Evolutionary conservation across 35 echinoderm and acorn worm genomes (phyloP).

Genomic region (Ptychodera flava): DNA sequence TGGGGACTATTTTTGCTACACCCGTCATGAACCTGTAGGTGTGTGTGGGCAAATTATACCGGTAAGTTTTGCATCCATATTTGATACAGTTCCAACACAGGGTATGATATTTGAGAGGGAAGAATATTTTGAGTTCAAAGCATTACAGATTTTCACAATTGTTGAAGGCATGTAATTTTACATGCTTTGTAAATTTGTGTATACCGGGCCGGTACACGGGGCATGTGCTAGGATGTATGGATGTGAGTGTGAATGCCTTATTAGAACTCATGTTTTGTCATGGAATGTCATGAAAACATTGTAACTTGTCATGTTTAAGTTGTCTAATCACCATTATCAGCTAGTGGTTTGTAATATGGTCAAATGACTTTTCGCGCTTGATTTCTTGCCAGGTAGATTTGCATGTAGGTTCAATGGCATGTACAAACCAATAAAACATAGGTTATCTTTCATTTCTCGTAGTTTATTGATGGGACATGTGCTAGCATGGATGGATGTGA

Average conservation of each 20-base stretch:
- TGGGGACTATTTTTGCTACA: conserved; percentile 73
- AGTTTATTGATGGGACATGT: too few relatives aligned
- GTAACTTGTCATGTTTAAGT: too few relatives aligned
- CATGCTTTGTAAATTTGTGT: neutral
- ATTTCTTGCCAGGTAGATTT: too few relatives aligned
- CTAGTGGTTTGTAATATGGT: too few relatives aligned
- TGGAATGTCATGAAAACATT: too few relatives aligned
- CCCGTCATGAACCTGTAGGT: conserved; percentile 85
- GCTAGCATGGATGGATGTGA: too few relatives aligned
- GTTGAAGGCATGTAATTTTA: neutral
- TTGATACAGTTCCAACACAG: neutral
- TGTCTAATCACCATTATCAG: too few relatives aligned
- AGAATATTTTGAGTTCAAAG: neutral
- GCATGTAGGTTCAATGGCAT: too few relatives aligned
- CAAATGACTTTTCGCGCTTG: too few relatives aligned
- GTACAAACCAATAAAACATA: too few relatives aligned
- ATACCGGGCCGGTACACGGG: neutral
- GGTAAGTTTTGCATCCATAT: conserved; percentile 38
- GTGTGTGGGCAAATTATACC: conserved; percentile 89
- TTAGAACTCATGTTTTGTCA: too few relatives aligned
- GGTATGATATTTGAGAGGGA: neutral
- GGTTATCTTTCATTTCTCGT: too few relatives aligned
- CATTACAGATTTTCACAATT: neutral
- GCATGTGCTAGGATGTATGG: neutral
- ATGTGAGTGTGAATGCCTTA: neutral